A percentile compares a stretch with the other conserved stretches of the same genome.
Conservation (phyloP, 1,140 invertebrate species). For the Diachasmimorpha longicaudata region DNA sequence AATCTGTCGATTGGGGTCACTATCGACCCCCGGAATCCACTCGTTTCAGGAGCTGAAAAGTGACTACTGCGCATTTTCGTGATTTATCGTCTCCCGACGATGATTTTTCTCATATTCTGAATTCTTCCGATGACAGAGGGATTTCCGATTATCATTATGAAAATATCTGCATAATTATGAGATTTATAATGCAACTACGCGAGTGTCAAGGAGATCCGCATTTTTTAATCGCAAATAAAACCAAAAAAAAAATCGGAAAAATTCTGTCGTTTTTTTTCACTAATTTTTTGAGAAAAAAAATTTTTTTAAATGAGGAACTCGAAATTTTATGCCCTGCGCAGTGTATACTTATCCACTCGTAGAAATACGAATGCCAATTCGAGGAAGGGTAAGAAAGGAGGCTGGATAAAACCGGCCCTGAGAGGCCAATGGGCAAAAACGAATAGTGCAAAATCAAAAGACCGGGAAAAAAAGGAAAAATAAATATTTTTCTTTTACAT, state of each 20-base stretch:
- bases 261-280: not conserved
- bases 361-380: conserved; percentile 21
- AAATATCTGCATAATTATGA: not conserved
- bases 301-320: not conserved
- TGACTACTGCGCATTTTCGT: too few species aligned
- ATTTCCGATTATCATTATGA: not conserved
- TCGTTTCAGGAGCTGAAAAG: too few species aligned
- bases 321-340: not conserved
- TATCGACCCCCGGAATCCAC: too few species aligned
- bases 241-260: too few species aligned
- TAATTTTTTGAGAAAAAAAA: not conserved
- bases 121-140: not conserved
- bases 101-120: not conserved
- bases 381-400: not conserved
- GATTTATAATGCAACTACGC: not conserved
- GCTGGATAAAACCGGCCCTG: not conserved
- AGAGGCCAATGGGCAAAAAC: not conserved
- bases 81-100: not conserved
- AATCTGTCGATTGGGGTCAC: too few species aligned
- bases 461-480: conserved; percentile 17
- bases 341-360: conserved; percentile 14
- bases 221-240: not conserved
- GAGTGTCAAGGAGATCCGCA: not conserved
- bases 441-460: conserved; percentile 13
- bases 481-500: too few species aligned